Evolutionary conservation across 2,797 vertebrate genomes (phyloP), one percentile per base, ranked within the genome.

Genomic region (Tapera naevia): DNA sequence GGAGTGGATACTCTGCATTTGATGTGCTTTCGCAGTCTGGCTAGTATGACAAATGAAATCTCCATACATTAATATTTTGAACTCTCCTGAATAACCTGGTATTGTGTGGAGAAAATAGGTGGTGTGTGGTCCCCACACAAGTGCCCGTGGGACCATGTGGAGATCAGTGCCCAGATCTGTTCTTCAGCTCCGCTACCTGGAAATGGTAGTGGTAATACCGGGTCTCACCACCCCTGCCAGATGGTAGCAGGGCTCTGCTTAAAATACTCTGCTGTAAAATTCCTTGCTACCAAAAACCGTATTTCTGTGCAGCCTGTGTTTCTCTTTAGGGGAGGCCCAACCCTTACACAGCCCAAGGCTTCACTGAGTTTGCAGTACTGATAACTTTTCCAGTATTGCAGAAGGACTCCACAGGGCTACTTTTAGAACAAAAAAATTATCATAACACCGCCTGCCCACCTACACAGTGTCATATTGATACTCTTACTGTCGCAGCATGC

Each of bases 91-190:
- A 2, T 74, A 67, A 45, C 28, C 11, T 67, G 81, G 17, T 62
- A 5, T 14, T 39, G 25, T 10, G 2, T 70, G 66, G 57, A 48
- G 57, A 30, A 51, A 53, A 30, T 5, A 8, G 37, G 27, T 4
- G 15, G 6, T 71, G 50, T 17, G 17, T 51, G 53, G 17, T 60
- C 35, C 23, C 58, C 46, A 37, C 32, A 37, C 7, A 21, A 53
- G 37, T 0, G 5, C 21, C 23, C 0, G 0, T 45, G 58, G 58
- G 70, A 53, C 11, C 10, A 21, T 1, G 1, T 41, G 33, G 41
- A 80, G n/a, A n/a, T 76, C 46, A 30, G 54, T 69, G 39, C 18
- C 12, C 32, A 3, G 3, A 32, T 60, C 39, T 33, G 13, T 64
- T 67, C 45, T 60, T 67, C 70, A 71, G n/a, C 60, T 71, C 5